Percentiles rank a stretch among this genome's conserved stretches.
These are phyloP conservation scores for Contarinia nasturtii DNA, from an alignment of 1,140 invertebrate species.

Conservation along the genomic window DNA sequence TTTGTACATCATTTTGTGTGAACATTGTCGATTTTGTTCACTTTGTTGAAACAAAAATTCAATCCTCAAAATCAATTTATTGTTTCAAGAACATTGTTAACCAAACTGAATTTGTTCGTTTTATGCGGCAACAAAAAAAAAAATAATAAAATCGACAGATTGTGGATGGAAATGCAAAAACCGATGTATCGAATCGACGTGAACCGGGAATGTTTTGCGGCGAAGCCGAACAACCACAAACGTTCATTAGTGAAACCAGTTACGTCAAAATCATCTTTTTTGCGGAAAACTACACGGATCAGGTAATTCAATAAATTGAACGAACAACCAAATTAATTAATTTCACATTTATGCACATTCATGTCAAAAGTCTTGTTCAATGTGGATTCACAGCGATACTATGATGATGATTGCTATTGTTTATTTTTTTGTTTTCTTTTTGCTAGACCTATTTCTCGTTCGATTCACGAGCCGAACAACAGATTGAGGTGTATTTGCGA, in stretches of 20 bases:
- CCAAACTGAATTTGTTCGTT: too few relatives aligned
- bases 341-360: not conserved
- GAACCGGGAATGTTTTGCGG: constrained; percentile 80
- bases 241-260: constrained; percentile 83
- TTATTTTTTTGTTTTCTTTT: not conserved
- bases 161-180: constrained; percentile 66
- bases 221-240: constrained; percentile 80
- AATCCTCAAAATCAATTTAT: too few relatives aligned
- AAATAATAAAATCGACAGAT: constrained; percentile 36
- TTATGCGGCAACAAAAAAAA: too few relatives aligned
- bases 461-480: constrained; percentile 61
- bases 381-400: not conserved
- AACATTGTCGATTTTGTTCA: too few relatives aligned
- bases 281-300: constrained; percentile 79
- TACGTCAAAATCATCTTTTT: constrained; percentile 80
- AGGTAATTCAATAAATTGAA: constrained; percentile 57
- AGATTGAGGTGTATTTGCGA: constrained; percentile 68
- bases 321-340: constrained; percentile 19
- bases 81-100: too few relatives aligned
- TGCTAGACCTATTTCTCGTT: constrained; percentile 37
- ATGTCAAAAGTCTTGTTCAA: too few relatives aligned
- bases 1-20: too few relatives aligned
- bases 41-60: too few relatives aligned
- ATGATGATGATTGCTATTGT: not conserved
- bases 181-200: constrained; percentile 64